Evolutionary conservation across 2,797 vertebrate species (phyloP), one percentile per base, ranked within the genome.

Genomic region (Somateria mollissima): DNA sequence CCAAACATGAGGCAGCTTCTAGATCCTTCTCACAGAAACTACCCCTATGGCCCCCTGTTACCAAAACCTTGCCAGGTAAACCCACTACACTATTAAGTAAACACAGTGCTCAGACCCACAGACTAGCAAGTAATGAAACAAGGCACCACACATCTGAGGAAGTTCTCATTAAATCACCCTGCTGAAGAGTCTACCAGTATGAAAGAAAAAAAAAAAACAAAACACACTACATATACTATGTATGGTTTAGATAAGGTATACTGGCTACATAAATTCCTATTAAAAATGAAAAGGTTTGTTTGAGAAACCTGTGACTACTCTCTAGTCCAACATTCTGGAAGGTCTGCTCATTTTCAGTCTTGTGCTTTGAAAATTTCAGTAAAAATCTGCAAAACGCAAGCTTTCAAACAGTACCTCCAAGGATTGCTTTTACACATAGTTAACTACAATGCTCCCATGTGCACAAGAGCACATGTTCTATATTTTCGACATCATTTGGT

Each of bases 401-500:
- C 56, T 92, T 72, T 65, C 56, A 69, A 85, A 49, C 15, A 84
- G 8, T 14, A 61, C 10, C 32, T 54, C 34, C 9, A 5, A 45
- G 43, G 6, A 73, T 30, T 58, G 14, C 37, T 18, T 83, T 76
- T 43, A 57, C 0, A 1, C 39, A 34, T 3, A 65, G 17, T 18
- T 64, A 74, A 53, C 4, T 72, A 32, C 39, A 41, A 27, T 3
- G 12, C 9, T 27, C 7, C 9, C 10, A 11, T 1, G 8, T 17
- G 13, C 32, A 77, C 2, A 5, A 56, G 8, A 62, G 53, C 1
- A 4, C 7, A 10, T 11, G 51, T 36, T 60, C 17, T 27, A 0
- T n/a, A 24, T 57, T 87, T 93, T 53, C 45, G 30, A 65, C 3
- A 70, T 49, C 34, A 4, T 1, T n/a, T 47, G 60, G 60, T 61